Evolutionary conservation across 2,888 invertebrate species (phyloP), one percentile per base, ranked within the genome.

Genomic region (Pterostichus niger): DNA sequence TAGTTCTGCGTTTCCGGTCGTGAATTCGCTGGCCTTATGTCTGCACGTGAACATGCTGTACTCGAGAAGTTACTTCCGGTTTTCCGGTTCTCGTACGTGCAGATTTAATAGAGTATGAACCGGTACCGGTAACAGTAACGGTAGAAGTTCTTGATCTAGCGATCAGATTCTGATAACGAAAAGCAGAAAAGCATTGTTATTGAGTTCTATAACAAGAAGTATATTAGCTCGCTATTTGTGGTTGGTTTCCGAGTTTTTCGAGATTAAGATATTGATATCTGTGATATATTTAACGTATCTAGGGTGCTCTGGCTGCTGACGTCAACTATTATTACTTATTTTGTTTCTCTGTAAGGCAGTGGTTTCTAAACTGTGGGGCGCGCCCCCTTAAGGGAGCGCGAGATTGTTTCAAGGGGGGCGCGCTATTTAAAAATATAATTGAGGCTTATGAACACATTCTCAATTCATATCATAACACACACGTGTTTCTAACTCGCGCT

Each of bases 61-160:
- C 17, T 44, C 13, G 44, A 71, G 68, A 44, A 71, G 40, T 44
- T 44, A 44, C 44, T 71, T 71, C 68, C 68, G 68, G 68, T 13
- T 71, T 71, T 40, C 68, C 68, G 68, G 44, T 11, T 15, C 24
- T 44, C 56, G 40, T 71, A 71, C 68, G 68, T 71, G 44, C 68
- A 71, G 44, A 71, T 71, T 71, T 71, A 44, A 71, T 71, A 71
- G 44, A 71, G 68, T 44, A 71, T 71, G 68, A 71, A 71, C 68
- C 56, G 44, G 68, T 71, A 44, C 35, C 44, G 68, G 44, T 13
- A 44, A 17, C 44, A 17, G 15, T 71, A 71, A 71, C 44, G 40
- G 17, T 17, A 44, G 68, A 44, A 44, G 33, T 64, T 64, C 35
- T 33, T 35, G 33, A 64, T 44, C 68, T 71, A 17, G 40, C 44